A percentile compares a stretch with the other conserved stretches of the same genome.
Evolutionary conservation across 2,797 vertebrate species (phyloP).

Genomic region (Myotis planiceps): DNA sequence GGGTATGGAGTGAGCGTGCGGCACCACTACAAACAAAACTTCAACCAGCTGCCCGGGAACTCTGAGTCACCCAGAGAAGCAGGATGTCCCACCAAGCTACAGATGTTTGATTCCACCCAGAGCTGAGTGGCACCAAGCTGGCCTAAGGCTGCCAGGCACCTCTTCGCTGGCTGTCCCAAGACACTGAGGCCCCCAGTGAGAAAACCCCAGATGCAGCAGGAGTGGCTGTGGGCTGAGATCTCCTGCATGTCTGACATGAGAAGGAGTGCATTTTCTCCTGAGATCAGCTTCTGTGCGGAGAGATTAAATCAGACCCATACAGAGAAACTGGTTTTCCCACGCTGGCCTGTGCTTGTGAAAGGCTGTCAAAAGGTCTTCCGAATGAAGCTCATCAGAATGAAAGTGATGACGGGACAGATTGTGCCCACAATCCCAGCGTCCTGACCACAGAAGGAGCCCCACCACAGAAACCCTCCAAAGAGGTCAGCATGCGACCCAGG

Average conservation of each 20-base stretch:
- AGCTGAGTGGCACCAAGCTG: conserved; percentile 14
- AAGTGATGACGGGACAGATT: conserved; percentile 60
- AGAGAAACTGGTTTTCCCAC: conserved; percentile 51
- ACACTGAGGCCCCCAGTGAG: not conserved
- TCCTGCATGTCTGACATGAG: not conserved
- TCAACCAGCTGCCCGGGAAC: conserved; percentile 70
- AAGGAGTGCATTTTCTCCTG: conserved; percentile 18
- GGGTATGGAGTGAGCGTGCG: not conserved
- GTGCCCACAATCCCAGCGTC: conserved; percentile 24
- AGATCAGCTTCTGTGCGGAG: conserved; percentile 31
- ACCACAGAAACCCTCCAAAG: not conserved
- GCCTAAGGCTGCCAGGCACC: conserved; percentile 23
- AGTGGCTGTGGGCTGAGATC: conserved; percentile 1
- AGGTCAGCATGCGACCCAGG: conserved; percentile 6
- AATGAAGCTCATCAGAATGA: conserved; percentile 68
- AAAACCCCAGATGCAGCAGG: conserved; percentile 2
- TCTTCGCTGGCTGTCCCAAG: not conserved
- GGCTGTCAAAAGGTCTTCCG: conserved; percentile 24
- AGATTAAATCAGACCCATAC: conserved; percentile 62
- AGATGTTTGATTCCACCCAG: conserved; percentile 63
- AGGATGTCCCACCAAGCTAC: conserved; percentile 77
- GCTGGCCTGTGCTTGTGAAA: conserved; percentile 35
- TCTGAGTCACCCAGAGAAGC: conserved; percentile 80
- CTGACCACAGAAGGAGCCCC: conserved; percentile 28
- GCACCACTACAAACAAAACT: conserved; percentile 81